phyloP scores from a whole-genome alignment of 2,888 invertebrate genomes.

The Polietes domitor region DNA sequence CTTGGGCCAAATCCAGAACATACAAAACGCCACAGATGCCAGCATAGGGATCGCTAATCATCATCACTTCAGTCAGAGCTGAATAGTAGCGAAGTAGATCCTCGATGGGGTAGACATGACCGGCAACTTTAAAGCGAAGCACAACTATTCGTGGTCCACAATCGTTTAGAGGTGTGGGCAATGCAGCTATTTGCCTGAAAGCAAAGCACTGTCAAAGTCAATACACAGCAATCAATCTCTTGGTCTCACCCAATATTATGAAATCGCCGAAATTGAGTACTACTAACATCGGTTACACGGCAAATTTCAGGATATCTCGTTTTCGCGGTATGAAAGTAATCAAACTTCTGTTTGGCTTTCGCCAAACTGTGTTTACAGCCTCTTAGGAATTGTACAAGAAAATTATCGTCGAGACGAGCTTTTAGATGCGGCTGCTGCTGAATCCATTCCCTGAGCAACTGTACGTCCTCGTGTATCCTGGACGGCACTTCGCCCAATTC shows the following conservation, averaged over 20 bases:
- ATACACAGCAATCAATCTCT: background rate
- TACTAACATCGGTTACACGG: slow-evolving; percentile 71
- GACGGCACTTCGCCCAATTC: slow-evolving; percentile 81
- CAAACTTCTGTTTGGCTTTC: slow-evolving; percentile 82
- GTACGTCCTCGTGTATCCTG: slow-evolving; percentile 74
- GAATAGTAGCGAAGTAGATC: slow-evolving; percentile 82
- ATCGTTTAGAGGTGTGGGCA: slow-evolving; percentile 61
- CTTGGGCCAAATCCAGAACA: slow-evolving; percentile 83
- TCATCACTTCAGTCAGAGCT: slow-evolving; percentile 83
- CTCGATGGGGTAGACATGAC: slow-evolving; percentile 80
- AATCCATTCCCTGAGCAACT: slow-evolving; percentile 81
- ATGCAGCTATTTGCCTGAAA: slow-evolving; percentile 71
- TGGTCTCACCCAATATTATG: slow-evolving; percentile 73
- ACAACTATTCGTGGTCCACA: background rate
- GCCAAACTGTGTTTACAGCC: slow-evolving; percentile 83
- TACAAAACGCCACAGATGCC: slow-evolving; percentile 82
- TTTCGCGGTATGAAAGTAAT: slow-evolving; percentile 83
- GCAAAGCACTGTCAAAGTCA: slow-evolving; percentile 62
- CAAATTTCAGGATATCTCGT: slow-evolving; percentile 83
- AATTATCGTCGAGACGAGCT: slow-evolving; percentile 79
- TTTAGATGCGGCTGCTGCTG: slow-evolving; percentile 81
- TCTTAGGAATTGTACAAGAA: slow-evolving; percentile 81
- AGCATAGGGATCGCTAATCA: slow-evolving; percentile 84
- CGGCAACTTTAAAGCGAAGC: slow-evolving; percentile 70
- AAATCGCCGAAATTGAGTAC: slow-evolving; percentile 71